Percentiles rank a stretch among this genome's conserved stretches.
phyloP scores from a whole-genome alignment of 2,113 vertebrate genomes.

The Stomatorhinus ivindoensis region DNA sequence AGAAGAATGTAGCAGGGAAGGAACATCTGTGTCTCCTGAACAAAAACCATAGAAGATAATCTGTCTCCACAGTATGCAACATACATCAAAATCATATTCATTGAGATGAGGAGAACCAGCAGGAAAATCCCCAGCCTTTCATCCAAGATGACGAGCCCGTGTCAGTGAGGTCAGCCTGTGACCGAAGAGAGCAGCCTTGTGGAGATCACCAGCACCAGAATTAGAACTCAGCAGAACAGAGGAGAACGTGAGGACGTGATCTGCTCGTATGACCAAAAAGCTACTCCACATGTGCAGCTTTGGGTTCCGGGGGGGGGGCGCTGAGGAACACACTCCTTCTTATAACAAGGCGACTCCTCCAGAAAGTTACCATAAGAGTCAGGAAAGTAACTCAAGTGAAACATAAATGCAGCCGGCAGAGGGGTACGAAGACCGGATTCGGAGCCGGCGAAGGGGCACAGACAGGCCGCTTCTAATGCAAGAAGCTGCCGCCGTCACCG shows the following conservation, averaged over 20 bases:
- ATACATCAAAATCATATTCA: not conserved
- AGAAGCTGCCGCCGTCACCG: not conserved
- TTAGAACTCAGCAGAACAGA: not conserved
- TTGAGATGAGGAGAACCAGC: not conserved
- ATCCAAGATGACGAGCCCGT: not conserved
- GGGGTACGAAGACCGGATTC: not conserved
- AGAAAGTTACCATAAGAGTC: not conserved
- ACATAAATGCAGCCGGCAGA: not conserved
- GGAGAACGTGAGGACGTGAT: not conserved
- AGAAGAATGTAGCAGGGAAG: not conserved
- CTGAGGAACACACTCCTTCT: not conserved
- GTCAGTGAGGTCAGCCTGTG: not conserved
- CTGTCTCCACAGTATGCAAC: not conserved
- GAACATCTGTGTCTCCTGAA: not conserved
- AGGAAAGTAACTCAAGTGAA: not conserved
- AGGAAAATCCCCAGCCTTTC: not conserved
- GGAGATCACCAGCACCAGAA: not conserved
- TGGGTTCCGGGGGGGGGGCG: not conserved
- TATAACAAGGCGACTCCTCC: not conserved
- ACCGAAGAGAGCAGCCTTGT: not conserved
- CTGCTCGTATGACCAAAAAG: not conserved
- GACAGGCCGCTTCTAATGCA: not conserved
- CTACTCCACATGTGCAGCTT: not conserved
- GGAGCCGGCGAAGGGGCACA: not conserved
- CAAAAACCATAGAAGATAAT: not conserved